A percentile compares a stretch with the other conserved stretches of the same genome.
Conservation (phyloP, 2,797 vertebrate species). For the Xyrichtys novacula region DNA sequence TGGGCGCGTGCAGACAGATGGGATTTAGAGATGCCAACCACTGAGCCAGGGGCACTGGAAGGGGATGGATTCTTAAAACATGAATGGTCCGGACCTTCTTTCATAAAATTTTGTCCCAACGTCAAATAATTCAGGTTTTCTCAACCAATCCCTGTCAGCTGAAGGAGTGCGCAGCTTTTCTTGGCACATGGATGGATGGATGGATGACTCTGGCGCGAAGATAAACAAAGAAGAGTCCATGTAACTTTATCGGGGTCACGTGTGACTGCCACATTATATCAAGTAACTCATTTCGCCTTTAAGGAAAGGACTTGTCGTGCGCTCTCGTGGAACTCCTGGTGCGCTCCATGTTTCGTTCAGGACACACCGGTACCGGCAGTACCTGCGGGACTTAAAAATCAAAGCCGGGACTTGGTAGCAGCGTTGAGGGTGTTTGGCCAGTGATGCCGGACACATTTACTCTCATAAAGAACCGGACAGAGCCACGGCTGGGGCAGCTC, state of each 20-base stretch:
- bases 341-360: conserved; percentile 62
- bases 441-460: conserved; percentile 85
- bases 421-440: conserved; percentile 50
- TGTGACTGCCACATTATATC: conserved; percentile 33
- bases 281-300: conserved; percentile 26
- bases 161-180: conserved; percentile 32
- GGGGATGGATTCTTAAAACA: conserved; percentile 45
- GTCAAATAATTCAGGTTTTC: conserved; percentile 23
- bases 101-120: conserved; percentile 10
- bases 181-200: conserved; percentile 49
- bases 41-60: conserved; percentile 23
- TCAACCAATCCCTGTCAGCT: background rate
- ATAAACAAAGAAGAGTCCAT: conserved; percentile 32
- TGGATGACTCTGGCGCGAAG: conserved; percentile 43
- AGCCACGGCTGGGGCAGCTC: conserved; percentile 74
- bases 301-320: conserved; percentile 34
- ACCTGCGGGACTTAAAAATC: conserved; percentile 57
- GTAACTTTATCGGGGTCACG: conserved; percentile 63
- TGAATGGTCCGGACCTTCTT: conserved; percentile 25
- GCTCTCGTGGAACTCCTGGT: conserved; percentile 47
- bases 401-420: conserved; percentile 33
- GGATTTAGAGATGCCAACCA: conserved; percentile 58
- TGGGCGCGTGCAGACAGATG: conserved; percentile 46
- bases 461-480: conserved; percentile 79
- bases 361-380: conserved; percentile 55